Base-by-base conservation (phyloP, 2,888 invertebrate species). In the Temnothorax rugatulus region DNA sequence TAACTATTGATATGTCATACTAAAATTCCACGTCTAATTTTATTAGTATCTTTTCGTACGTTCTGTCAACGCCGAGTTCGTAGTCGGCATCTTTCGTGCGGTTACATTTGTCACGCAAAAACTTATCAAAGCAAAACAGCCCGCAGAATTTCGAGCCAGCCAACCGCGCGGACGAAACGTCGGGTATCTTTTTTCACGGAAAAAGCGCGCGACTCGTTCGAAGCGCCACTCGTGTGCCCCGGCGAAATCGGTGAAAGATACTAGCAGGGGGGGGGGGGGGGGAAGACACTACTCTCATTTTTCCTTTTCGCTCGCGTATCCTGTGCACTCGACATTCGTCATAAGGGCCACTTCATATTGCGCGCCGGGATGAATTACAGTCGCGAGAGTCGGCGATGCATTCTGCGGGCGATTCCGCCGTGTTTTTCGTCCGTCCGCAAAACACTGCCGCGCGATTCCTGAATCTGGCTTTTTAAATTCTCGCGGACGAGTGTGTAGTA, bases 281-380 rank as follows among this genome's bases (percentile, higher is more conserved):
- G 38, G 68, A 73, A 64, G 77, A 77, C 77, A 68, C 66, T 8
- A 59, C 77, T 34, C 61, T 59, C 79, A 73, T 66, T 82, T 75
- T 52, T 79, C 64, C 77, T 50, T 38, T 18, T 63, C 50, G 34
- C 15, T 69, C 61, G 64, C 57, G 25, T 63, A 25, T 38, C 57
- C 73, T 29, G 41, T 47, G 29, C 41, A n/a, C 61, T 63, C 61
- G 84, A 87, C 89, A 84, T 85, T 85, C 89, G 85, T 88, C 89
- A 61, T 81, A 68, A 73, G 74, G 84, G 79, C 87, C 82, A 83
- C 84, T 88, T 88, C 84, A 50, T 82, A 71, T 59, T 83, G 82
- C 85, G 75, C 75, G 83, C 38, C 84, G 64, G 87, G 82, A 87
- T 89, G 88, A 89, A 84, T 89, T 89, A 89, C 82, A 68, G 85